These are phyloP conservation scores for Micromesistius poutassou DNA, from an alignment of 2,797 vertebrate species.

Conservation along the genomic window DNA sequence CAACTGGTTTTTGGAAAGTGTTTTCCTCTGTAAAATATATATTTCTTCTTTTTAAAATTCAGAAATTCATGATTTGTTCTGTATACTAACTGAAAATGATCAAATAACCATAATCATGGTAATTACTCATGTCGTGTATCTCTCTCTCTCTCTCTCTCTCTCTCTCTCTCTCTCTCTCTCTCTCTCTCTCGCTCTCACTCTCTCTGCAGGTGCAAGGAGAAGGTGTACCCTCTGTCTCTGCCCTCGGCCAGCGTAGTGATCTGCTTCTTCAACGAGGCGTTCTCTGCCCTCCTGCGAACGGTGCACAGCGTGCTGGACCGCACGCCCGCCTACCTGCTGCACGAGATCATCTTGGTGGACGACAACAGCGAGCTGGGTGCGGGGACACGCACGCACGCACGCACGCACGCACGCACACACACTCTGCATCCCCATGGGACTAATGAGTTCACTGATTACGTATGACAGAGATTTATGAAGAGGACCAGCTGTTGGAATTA, in stretches of 20 bases:
- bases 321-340: constrained; percentile 81
- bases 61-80: too few species aligned
- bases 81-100: too few species aligned
- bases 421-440: not conserved
- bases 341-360: constrained; percentile 91
- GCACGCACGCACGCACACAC: not conserved
- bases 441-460: not conserved
- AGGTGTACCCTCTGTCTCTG: constrained; percentile 75
- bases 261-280: constrained; percentile 95
- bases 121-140: not conserved
- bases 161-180: constrained; percentile 6
- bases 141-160: constrained; percentile 1
- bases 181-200: constrained; percentile 3
- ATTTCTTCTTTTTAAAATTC: too few species aligned
- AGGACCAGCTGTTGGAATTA: not conserved
- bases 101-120: too few species aligned
- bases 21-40: too few species aligned
- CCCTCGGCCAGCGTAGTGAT: constrained; percentile 87
- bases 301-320: constrained; percentile 90
- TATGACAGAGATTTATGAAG: not conserved
- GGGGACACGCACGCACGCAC: not conserved
- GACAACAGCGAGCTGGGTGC: constrained; percentile 88
- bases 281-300: constrained; percentile 89
- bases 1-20: too few species aligned
- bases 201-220: constrained; percentile 77